Conservation (phyloP, 2,113 vertebrate species). For the Corythaixoides concolor region DNA sequence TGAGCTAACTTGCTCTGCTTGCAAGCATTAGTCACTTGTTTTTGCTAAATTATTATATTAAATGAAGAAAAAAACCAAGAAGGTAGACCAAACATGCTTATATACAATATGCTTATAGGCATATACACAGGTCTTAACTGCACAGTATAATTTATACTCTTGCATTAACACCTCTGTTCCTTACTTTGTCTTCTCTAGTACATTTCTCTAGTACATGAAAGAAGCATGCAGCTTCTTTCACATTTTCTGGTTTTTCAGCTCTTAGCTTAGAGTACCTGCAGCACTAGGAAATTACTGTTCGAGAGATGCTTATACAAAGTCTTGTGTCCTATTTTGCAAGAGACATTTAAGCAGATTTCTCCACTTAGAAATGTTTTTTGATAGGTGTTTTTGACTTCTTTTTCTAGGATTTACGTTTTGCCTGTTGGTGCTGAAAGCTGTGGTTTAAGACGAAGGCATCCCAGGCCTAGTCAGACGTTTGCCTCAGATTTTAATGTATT, state of each 20-base stretch:
- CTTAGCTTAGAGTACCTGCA: neutral
- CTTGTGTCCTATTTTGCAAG: neutral
- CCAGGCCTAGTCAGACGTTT: neutral
- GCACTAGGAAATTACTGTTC: neutral
- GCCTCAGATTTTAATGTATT: neutral
- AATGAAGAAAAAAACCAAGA: neutral
- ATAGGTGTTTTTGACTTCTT: neutral
- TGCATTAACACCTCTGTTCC: neutral
- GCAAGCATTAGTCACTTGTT: neutral
- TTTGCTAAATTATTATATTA: neutral
- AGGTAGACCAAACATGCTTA: neutral
- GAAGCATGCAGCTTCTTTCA: neutral
- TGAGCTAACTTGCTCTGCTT: neutral
- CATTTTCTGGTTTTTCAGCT: neutral
- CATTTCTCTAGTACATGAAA: too few relatives aligned
- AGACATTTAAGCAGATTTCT: neutral
- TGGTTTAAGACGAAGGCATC: neutral
- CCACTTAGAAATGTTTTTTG: neutral
- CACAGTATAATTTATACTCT: neutral
- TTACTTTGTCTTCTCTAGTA: neutral
- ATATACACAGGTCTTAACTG: neutral
- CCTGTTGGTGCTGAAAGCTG: neutral
- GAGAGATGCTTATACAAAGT: neutral
- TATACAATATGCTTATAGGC: neutral
- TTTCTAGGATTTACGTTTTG: neutral